A percentile compares a stretch with the other conserved stretches of the same genome.
Evolutionary conservation across 2,113 vertebrate species (phyloP).

Genomic region (Chamaetylas fuelleborni): DNA sequence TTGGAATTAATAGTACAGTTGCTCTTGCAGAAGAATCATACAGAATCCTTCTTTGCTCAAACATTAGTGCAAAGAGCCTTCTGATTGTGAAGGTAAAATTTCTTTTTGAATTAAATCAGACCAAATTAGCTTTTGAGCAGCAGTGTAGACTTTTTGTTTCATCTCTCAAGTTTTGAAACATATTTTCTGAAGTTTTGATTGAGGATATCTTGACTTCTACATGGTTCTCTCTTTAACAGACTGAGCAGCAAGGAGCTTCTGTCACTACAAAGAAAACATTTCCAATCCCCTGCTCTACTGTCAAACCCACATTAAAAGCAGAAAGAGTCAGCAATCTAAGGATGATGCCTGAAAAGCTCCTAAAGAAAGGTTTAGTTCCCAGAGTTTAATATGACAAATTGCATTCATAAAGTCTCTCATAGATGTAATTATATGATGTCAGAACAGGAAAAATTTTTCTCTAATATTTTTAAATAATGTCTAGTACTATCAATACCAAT

Average conservation of each 20-base stretch:
- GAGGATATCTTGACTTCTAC: neutral
- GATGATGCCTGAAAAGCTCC: neutral
- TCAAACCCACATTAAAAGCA: neutral
- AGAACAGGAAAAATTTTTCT: neutral
- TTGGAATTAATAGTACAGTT: neutral
- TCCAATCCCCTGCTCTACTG: neutral
- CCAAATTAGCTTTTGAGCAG: neutral
- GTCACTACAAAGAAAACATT: neutral
- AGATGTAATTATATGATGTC: neutral
- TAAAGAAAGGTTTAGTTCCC: neutral
- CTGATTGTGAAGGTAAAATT: neutral
- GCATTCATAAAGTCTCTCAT: neutral
- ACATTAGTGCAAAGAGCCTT: neutral
- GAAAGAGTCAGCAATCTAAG: neutral
- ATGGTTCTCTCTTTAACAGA: neutral
- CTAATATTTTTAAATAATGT: neutral
- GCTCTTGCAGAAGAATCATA: neutral
- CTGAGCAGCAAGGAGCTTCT: neutral
- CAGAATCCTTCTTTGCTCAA: neutral
- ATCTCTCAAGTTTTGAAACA: neutral
- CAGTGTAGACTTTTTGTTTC: neutral
- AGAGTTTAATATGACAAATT: neutral
- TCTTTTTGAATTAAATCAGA: neutral
- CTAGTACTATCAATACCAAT: neutral
- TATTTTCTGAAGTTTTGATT: neutral